Evolutionary conservation across 2,797 vertebrate genomes (phyloP), one percentile per base, ranked within the genome.

Genomic region (Linurgus olivaceus): DNA sequence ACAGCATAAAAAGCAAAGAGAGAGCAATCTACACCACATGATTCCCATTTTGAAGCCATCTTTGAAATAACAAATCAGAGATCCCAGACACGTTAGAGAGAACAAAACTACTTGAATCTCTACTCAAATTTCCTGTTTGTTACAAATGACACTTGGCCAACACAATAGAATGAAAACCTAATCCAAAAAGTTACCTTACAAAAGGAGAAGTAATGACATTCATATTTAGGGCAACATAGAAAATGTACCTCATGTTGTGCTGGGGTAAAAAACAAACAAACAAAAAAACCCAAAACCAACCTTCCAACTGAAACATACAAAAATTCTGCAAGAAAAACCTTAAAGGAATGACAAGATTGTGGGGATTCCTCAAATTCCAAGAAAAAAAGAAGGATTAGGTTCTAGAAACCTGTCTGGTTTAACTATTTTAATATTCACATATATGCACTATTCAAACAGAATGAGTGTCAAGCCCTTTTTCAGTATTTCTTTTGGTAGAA

Each of bases 11-110:
- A 67, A 96, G n/a, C 37, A 93, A 88, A 84, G 74, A 80, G 44
- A 94, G 55, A 63, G 35, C 81, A 96, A 96, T 94, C 80, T 77
- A 70, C 48, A 35, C 26, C 48, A 59, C 66, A 74, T 26, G 63
- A 75, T 68, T 21, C 59, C 35, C 33, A 88, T 94, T 95, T 77
- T 81, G 23, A 77, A 95, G 26, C 81, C n/a, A 20, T 93, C 61
- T 87, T 38, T 95, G 79, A 77, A 95, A 92, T 75, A 97, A 96
- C 25, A 94, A 96, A 93, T 85, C 85, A 42, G 24, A 72, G 42
- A 86, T 88, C 91, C 61, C 48, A 96, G 74, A 92, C n/a, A 44
- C 9, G 10, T 91, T 93, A 94, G 33, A 88, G 20, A 78, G 90
- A 97, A 92, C 26, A 93, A 65, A 81, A 73, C 67, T 76, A 62